phyloP scores from a whole-genome alignment of 2,113 vertebrate genomes.

The Rhineura floridana region DNA sequence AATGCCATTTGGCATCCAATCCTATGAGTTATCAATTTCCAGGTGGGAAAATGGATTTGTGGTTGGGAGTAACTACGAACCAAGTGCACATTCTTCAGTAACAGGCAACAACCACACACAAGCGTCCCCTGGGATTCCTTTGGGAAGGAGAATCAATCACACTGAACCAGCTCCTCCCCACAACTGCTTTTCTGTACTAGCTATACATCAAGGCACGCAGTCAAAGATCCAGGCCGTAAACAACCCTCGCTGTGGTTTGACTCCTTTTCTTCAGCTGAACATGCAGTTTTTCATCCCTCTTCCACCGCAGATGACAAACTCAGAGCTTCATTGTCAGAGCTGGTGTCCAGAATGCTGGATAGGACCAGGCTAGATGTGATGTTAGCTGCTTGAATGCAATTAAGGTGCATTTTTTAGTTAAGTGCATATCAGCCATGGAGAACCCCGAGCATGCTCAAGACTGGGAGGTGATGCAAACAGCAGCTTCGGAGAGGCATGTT shows the following conservation, averaged over 20 bases:
- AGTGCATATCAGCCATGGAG: background rate
- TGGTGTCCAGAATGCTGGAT: background rate
- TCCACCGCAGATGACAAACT: background rate
- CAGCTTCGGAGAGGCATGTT: too few relatives aligned
- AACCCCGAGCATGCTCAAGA: background rate
- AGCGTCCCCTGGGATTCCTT: background rate
- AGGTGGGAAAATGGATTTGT: accelerated
- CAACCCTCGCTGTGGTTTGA: accelerated
- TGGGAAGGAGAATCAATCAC: background rate
- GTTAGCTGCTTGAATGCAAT: background rate
- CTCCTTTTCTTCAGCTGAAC: too few relatives aligned
- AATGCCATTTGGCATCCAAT: background rate
- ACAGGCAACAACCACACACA: background rate
- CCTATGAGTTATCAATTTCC: accelerated
- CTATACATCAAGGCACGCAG: background rate
- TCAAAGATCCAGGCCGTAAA: background rate
- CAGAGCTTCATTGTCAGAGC: background rate
- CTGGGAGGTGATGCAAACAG: background rate
- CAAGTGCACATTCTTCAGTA: accelerated
- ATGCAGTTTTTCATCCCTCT: background rate
- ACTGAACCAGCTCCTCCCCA: accelerated
- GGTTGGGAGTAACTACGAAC: background rate
- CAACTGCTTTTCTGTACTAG: background rate
- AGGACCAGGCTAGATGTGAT: background rate
- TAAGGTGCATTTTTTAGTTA: background rate